Conservation (phyloP, 2,113 vertebrate genomes). For the Herpailurus yagouaroundi region DNA sequence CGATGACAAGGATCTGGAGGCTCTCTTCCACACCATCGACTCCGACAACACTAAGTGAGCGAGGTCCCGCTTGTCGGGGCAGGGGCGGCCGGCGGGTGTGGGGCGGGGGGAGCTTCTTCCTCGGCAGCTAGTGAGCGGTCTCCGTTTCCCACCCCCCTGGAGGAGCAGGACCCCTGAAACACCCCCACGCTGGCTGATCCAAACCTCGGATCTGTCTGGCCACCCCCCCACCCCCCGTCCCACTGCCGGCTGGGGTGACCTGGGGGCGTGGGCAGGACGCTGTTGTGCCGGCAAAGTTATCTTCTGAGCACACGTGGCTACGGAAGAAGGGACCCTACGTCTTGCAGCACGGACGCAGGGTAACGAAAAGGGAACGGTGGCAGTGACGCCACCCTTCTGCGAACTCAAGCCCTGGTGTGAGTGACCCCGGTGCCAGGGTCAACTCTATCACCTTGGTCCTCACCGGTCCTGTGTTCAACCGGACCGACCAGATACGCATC, state of each 20-base stretch:
- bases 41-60: slow-evolving; percentile 97
- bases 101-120: background rate
- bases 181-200: background rate
- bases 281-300: background rate
- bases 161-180: background rate
- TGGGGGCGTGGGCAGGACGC: fast-evolving
- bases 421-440: fast-evolving
- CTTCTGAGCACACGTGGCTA: background rate
- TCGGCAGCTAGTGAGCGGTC: background rate
- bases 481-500: background rate
- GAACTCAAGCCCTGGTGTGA: background rate
- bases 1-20: slow-evolving; percentile 95
- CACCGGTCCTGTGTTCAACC: background rate
- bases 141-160: background rate
- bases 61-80: fast-evolving
- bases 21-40: slow-evolving; percentile 97
- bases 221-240: no score
- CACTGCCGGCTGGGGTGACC: fast-evolving
- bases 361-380: fast-evolving
- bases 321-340: background rate
- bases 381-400: background rate
- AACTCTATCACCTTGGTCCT: background rate
- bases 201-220: background rate
- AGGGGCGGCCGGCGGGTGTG: fast-evolving
- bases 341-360: fast-evolving